phyloP scores from a whole-genome alignment of 2,888 invertebrate species.

The Mesodorylaimus sp. region DNA sequence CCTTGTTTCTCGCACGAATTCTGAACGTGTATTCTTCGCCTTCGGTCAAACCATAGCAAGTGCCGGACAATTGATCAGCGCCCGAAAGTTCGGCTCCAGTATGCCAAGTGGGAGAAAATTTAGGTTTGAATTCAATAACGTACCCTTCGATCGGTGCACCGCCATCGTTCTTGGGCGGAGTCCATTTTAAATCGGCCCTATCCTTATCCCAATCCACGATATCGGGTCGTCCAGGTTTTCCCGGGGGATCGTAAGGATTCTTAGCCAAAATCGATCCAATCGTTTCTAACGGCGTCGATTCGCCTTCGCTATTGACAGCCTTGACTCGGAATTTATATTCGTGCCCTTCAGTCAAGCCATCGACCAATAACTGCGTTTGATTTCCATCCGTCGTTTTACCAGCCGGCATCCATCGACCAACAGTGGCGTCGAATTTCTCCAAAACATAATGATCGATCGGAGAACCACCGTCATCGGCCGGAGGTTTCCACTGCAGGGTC shows the following conservation, averaged over 20 bases:
- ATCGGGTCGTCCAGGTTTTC: conserved; percentile 63
- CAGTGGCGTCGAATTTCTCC: conserved; percentile 89
- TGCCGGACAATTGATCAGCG: conserved; percentile 23
- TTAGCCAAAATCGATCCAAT: conserved; percentile 70
- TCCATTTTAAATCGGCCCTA: conserved; percentile 14
- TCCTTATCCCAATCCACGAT: conserved; percentile 67
- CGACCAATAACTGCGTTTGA: conserved; percentile 51
- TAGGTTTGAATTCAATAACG: conserved; percentile 30
- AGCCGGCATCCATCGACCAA: conserved; percentile 85
- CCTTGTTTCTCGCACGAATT: conserved; percentile 30
- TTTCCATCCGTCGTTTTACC: conserved; percentile 44
- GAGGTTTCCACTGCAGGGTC: conserved; percentile 74
- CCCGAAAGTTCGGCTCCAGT: conserved; percentile 26
- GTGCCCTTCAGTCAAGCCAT: conserved; percentile 76
- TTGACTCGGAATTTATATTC: conserved; percentile 94
- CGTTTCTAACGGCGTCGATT: conserved; percentile 81
- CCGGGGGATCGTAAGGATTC: conserved; percentile 88
- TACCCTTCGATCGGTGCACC: conserved; percentile 28
- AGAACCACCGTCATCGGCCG: conserved; percentile 66
- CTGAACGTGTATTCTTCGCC: conserved; percentile 28
- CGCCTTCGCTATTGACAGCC: conserved; percentile 90
- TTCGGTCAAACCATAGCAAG: conserved; percentile 29
- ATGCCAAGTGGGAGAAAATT: conserved; percentile 30
- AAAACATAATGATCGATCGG: conserved; percentile 82
- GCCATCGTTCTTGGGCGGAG: conserved; percentile 12